These are phyloP conservation scores for Chironomus tepperi DNA, from an alignment of 1,140 invertebrate genomes.

Conservation along the genomic window DNA sequence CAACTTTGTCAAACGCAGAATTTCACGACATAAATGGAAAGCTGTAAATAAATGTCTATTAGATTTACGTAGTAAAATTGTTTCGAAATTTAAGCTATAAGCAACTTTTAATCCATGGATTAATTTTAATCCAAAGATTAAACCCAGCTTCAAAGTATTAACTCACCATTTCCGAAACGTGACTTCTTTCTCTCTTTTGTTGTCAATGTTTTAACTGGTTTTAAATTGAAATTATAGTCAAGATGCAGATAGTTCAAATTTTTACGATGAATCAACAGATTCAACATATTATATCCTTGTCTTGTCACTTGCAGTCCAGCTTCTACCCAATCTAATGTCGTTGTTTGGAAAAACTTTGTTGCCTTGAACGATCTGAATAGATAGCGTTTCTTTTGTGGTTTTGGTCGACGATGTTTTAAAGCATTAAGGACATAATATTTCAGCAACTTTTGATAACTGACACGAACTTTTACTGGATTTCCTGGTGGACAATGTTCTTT, in stretches of 20 bases:
- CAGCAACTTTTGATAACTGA: conserved; percentile 97
- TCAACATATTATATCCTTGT: conserved; percentile 99
- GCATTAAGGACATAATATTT: conserved; percentile 99
- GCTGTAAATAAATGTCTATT: conserved; percentile 48
- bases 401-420: conserved; percentile 92
- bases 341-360: conserved; percentile 99
- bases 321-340: conserved; percentile 99
- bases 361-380: conserved; percentile 98
- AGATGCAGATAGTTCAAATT: conserved; percentile 99
- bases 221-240: conserved; percentile 99
- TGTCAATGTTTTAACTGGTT: conserved; percentile 98
- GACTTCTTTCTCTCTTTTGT: conserved; percentile 99
- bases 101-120: not conserved
- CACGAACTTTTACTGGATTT: conserved; percentile 97
- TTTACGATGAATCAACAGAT: conserved; percentile 97
- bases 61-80: conserved; percentile 24
- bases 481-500: conserved; percentile 96
- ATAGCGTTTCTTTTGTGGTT: conserved; percentile 98
- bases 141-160: conserved; percentile 20
- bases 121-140: not conserved
- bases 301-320: conserved; percentile 95
- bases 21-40: conserved; percentile 98
- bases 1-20: conserved; percentile 92
- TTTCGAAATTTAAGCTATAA: not conserved
- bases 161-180: conserved; percentile 91